Conservation (phyloP, 2,113 vertebrate species). For the Scopus umbretta region DNA sequence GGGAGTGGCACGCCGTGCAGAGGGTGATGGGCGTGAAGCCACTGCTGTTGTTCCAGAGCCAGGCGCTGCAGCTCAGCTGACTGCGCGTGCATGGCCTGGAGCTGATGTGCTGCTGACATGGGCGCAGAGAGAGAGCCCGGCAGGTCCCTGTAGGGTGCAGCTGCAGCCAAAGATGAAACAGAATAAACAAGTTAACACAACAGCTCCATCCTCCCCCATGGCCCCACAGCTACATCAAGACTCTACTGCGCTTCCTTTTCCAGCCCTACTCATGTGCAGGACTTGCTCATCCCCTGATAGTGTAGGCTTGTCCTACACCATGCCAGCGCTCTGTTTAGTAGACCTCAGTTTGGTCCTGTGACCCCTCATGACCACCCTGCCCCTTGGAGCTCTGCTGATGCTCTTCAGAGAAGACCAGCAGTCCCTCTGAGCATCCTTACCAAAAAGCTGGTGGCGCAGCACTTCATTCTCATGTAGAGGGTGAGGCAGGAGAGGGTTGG, state of each 20-base stretch:
- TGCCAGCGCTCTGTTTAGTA: not conserved
- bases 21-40: constrained; percentile 94
- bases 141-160: constrained; percentile 94
- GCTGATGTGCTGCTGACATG: constrained; percentile 96
- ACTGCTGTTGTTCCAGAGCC: constrained; percentile 97
- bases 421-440: constrained; percentile 71
- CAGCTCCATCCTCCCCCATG: not conserved
- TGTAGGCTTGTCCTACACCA: accelerated
- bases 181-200: not conserved
- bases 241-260: not conserved
- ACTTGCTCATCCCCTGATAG: not conserved
- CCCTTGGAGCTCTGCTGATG: not conserved
- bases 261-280: not conserved
- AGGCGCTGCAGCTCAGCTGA: constrained; percentile 96
- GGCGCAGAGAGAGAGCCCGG: constrained; percentile 90
- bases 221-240: not conserved
- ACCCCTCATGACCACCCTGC: not conserved
- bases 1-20: constrained; percentile 79
- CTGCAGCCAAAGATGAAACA: constrained; percentile 54
- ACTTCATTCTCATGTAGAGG: constrained; percentile 98
- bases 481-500: constrained; percentile 93
- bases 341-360: not conserved
- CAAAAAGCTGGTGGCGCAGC: constrained; percentile 97
- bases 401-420: not conserved
- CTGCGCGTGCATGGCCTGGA: constrained; percentile 99